Evolutionary conservation across 2,113 vertebrate species (phyloP), one percentile per base, ranked within the genome.

Genomic region (Lepidothrix coronata): DNA sequence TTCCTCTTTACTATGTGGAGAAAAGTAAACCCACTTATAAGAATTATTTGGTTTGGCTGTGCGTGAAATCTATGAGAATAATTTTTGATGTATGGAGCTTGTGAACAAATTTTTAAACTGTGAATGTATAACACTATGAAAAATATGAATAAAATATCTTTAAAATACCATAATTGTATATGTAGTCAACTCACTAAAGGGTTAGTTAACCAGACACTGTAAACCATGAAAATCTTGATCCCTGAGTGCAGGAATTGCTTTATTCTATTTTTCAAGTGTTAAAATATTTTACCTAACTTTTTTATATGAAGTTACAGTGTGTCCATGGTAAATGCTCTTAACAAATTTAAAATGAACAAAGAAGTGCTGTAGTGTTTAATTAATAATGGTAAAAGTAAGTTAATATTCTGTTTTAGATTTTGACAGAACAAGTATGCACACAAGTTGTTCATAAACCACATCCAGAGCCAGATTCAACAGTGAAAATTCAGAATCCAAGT

Each of bases 401-500:
- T 94, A 51, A 89, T 74, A 72, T 61, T 97, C 88, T 94, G 5
- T 96, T 98, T 74, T 96, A 99, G 99, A 99, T 99, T 94, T 98
- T 99, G 94, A 99, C 99, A 14, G 99, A 99, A 94, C 99, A 99
- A 98, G 99, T 99, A 30, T 99, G 99, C 86, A 99, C 99, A 62
- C 99, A 99, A 91, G 99, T 99, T 96, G 99, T 99, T 82, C 99
- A 99, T 97, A 99, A 99, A 95, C 99, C 99, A 0, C 99, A 99
- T 89, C 99, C 99, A 41, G 99, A 99, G 84, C 99, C 99, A 15
- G 99, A 99, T 96, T 99, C 99, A n/a, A 99, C 99, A 16, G 98
- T 99, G 97, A 99, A 99, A 98, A 99, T 99, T 96, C 99, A 99
- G 96, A 99, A 99, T 97, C 99, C 99, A 95, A 99, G 99, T 99